Percentiles rank a stretch among this genome's conserved stretches.
phyloP scores from a whole-genome alignment of 2,888 invertebrate species.

The Tipula confusa region DNA sequence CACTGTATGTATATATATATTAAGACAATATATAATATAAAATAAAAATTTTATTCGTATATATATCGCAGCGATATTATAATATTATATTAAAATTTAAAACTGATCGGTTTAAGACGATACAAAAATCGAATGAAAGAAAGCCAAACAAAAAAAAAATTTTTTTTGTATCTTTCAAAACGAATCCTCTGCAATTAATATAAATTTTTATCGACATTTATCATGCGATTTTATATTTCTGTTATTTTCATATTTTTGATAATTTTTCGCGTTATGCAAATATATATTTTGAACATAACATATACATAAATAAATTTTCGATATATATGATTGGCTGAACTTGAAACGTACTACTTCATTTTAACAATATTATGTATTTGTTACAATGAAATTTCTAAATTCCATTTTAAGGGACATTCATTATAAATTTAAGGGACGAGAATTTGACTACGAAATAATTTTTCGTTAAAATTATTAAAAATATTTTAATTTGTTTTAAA shows the following conservation, averaged over 20 bases:
- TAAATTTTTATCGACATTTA: slow-evolving; percentile 31
- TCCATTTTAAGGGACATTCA: not conserved
- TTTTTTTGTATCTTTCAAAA: slow-evolving; percentile 1
- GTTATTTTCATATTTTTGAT: not conserved
- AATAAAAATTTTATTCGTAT: not conserved
- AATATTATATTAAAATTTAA: not conserved
- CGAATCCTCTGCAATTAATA: slow-evolving; percentile 12
- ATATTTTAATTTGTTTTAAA: not conserved
- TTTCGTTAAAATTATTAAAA: not conserved
- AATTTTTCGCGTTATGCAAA: not conserved
- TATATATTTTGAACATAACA: not conserved
- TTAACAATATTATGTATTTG: not conserved
- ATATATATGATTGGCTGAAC: not conserved
- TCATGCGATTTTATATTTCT: slow-evolving; percentile 27
- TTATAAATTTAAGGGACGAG: not conserved
- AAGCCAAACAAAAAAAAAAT: not conserved
- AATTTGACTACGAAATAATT: not conserved
- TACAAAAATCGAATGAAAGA: not conserved
- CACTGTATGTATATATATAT: not conserved
- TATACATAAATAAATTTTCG: not conserved
- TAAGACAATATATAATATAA: not conserved
- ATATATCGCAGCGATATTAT: not conserved
- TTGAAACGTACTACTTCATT: not conserved
- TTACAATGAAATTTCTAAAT: not conserved
- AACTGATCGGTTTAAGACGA: slow-evolving; percentile 9